Conservation (phyloP, 2,113 vertebrate genomes). For the Corythornis cristatus region DNA sequence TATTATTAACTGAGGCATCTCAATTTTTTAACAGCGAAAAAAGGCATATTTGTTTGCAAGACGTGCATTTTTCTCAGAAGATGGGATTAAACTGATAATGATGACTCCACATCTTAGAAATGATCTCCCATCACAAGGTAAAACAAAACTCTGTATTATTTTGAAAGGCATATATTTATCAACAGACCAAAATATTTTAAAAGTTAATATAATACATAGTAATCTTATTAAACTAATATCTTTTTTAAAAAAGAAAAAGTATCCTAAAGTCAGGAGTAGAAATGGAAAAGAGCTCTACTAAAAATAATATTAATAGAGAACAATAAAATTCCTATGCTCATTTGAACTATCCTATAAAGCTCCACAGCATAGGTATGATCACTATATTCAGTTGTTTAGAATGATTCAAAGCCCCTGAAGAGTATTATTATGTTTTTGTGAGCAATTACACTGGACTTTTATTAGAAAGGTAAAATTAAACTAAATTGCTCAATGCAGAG, state of each 20-base stretch:
- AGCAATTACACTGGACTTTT: slow-evolving; percentile 50
- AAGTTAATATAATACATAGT: slow-evolving; percentile 42
- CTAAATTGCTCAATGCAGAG: slow-evolving; percentile 35
- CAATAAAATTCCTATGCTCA: slow-evolving; percentile 19
- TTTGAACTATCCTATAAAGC: slow-evolving; percentile 36
- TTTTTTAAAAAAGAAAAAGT: slow-evolving; percentile 30
- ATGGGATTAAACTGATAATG: slow-evolving; percentile 56
- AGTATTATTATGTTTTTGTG: slow-evolving; percentile 15
- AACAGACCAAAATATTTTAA: slow-evolving; percentile 48
- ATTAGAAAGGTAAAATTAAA: slow-evolving; percentile 62
- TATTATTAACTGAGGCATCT: neutral
- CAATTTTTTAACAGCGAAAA: neutral
- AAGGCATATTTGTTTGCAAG: neutral
- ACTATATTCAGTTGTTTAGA: slow-evolving; percentile 31
- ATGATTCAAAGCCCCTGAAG: slow-evolving; percentile 24
- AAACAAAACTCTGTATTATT: slow-evolving; percentile 11
- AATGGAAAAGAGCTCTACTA: slow-evolving; percentile 29
- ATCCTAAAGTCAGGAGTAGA: slow-evolving; percentile 17
- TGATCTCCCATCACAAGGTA: slow-evolving; percentile 1
- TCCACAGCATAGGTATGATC: slow-evolving; percentile 35
- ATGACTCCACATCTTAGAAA: neutral
- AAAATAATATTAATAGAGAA: slow-evolving; percentile 55
- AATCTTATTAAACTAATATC: slow-evolving; percentile 30
- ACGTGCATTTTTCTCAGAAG: slow-evolving; percentile 6
- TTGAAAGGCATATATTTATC: slow-evolving; percentile 40